Evolutionary conservation across 2,888 invertebrate species (phyloP).

Genomic region (Isoperla grammatica): DNA sequence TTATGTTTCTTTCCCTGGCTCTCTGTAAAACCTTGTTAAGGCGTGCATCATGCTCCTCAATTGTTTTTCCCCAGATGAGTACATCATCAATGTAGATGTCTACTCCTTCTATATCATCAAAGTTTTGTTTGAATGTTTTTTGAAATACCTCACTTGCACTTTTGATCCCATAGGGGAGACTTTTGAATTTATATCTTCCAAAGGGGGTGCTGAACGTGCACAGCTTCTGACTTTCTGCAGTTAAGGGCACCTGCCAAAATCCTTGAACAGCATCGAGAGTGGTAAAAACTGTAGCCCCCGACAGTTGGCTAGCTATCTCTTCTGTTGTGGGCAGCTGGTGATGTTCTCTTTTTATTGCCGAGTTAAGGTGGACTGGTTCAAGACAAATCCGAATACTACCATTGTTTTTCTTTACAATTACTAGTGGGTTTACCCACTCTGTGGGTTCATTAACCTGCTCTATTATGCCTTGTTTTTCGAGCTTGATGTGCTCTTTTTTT

Average conservation of each 20-base stretch:
- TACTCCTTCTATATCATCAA: constrained; percentile 18
- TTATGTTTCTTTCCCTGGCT: constrained; percentile 9
- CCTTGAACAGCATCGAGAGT: too few species aligned
- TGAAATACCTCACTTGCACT: constrained; percentile 22
- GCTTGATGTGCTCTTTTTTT: too few species aligned
- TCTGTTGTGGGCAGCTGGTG: too few species aligned
- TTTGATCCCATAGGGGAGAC: constrained; percentile 20
- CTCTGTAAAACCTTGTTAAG: constrained; percentile 15
- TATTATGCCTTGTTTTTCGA: too few species aligned
- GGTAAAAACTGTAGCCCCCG: too few species aligned
- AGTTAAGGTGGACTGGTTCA: too few species aligned
- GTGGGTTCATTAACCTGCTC: too few species aligned
- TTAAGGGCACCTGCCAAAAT: constrained; percentile 29
- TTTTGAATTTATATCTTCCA: constrained; percentile 27
- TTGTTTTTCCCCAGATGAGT: constrained; percentile 11
- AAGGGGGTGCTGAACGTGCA: constrained; percentile 31
- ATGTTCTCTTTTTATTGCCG: too few species aligned
- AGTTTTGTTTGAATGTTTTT: not conserved
- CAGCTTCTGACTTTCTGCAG: constrained; percentile 23
- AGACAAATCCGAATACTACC: too few species aligned
- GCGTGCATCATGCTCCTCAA: constrained; percentile 14
- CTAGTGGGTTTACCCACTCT: too few species aligned
- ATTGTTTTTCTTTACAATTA: too few species aligned
- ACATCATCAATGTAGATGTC: constrained; percentile 21
- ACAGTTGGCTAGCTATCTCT: too few species aligned